Evolutionary conservation across 2,113 vertebrate genomes (phyloP), one percentile per base, ranked within the genome.

Genomic region (Oreochromis tanganicae): DNA sequence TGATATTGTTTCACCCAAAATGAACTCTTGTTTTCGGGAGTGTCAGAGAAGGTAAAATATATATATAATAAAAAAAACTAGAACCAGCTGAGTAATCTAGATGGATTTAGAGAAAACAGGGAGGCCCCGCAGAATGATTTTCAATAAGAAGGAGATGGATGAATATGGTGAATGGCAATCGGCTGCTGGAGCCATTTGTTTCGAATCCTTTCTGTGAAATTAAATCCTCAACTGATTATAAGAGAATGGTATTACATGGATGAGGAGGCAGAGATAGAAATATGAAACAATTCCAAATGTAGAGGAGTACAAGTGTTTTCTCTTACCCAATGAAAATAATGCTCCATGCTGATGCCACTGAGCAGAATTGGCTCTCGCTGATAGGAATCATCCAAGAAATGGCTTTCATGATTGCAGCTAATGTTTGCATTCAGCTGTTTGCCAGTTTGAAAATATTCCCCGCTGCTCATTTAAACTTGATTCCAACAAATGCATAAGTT

Each of bases 151-250:
- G 80, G 61, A 91, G 89, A 94, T 83, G 61, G 89, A 94, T 94
- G 93, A 93, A 90, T 92, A 32, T 78, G 68, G 78, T 83, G 90
- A 94, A 93, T 85, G 80, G 90, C 87, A 92, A 91, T 85, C 75
- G 81, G 83, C 88, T 94, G 91, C 88, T 50, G 87, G 52, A 89
- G 80, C 81, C 90, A 87, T 95, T 95, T 94, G 93, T 94, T 95
- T 94, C 81, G 84, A 93, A 93, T 90, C 88, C 86, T 94, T 93
- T 91, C 85, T 92, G 90, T 92, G 89, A 93, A 95, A 95, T 94
- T 94, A 95, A 95, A 95, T 94, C 93, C 94, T 93, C 94, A 92
- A 90, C 94, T 94, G 94, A 95, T 95, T 94, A 93, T 87, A 88
- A 92, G 88, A 91, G 92, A 94, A 94, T 94, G 85, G 91, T 59